A percentile compares a stretch with the other conserved stretches of the same genome.
These are phyloP conservation scores for Lacerta viridis DNA, from an alignment of 2,797 vertebrate species.

Conservation along the genomic window DNA sequence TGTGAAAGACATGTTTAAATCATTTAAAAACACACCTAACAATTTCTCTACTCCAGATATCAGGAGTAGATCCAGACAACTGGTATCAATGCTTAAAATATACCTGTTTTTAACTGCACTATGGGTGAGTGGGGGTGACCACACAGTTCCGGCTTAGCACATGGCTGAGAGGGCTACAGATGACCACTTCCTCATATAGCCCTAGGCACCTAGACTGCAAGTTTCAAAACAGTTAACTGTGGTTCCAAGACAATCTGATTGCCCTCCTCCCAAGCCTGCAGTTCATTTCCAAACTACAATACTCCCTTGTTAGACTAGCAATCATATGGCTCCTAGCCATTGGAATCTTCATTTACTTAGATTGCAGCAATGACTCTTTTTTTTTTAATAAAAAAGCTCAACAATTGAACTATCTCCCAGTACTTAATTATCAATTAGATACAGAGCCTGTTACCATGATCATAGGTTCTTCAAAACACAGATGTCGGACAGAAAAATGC, in stretches of 20 bases:
- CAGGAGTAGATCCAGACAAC: constrained; percentile 33
- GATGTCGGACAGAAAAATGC: background rate
- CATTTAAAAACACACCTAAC: constrained; percentile 22
- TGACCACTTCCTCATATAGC: no score
- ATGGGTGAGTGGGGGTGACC: background rate
- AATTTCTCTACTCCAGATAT: constrained; percentile 28
- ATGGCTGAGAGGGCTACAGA: background rate
- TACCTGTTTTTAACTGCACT: background rate
- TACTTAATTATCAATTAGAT: background rate
- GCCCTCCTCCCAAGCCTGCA: no score
- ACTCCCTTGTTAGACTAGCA: background rate
- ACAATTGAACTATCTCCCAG: background rate
- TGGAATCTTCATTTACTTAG: background rate
- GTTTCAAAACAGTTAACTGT: background rate
- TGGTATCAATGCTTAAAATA: constrained; percentile 1
- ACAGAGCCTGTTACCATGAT: background rate
- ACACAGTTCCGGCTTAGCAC: background rate
- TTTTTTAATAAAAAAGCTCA: no score
- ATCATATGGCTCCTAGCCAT: background rate
- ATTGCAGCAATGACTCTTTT: background rate
- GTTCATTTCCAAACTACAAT: background rate
- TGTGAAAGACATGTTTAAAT: constrained; percentile 47
- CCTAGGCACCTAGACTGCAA: background rate
- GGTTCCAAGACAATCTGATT: background rate
- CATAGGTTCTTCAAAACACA: background rate